A percentile compares a stretch with the other conserved stretches of the same genome.
These are phyloP conservation scores for Oophaga sylvatica DNA, from an alignment of 2,797 vertebrate genomes.

Conservation along the genomic window DNA sequence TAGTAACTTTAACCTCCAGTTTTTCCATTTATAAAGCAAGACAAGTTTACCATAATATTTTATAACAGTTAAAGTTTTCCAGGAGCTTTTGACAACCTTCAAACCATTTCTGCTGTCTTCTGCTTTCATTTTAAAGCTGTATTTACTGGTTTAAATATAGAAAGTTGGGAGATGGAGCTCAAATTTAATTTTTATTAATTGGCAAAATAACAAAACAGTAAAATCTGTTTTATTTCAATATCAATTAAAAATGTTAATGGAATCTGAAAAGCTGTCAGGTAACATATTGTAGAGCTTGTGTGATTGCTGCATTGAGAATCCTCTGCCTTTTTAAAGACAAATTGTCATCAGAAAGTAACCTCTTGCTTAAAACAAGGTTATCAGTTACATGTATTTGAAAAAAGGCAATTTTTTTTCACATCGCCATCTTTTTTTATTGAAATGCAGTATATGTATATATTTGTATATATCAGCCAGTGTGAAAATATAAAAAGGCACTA, in stretches of 20 bases:
- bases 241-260: not conserved
- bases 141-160: not conserved
- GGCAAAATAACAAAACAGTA: not conserved
- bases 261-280: not conserved
- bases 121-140: conserved; percentile 5
- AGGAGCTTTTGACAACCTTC: not conserved
- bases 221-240: not conserved
- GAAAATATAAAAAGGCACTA: too few species aligned
- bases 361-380: too few species aligned
- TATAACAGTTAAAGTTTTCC: conserved; percentile 38
- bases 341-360: too few species aligned
- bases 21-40: conserved; percentile 45
- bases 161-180: not conserved
- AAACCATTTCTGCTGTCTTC: conserved; percentile 19
- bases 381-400: too few species aligned
- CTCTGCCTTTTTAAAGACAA: not conserved
- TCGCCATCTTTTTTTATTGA: too few species aligned
- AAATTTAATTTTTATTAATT: not conserved
- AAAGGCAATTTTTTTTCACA: too few species aligned
- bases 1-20: conserved; percentile 45
- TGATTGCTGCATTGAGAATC: not conserved
- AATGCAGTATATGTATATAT: too few species aligned
- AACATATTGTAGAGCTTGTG: not conserved
- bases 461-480: too few species aligned
- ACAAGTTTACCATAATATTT: conserved; percentile 45